Percentiles rank a stretch among this genome's conserved stretches.
These are phyloP conservation scores for Nycteola revayana DNA, from an alignment of 2,888 invertebrate species.

Conservation along the genomic window DNA sequence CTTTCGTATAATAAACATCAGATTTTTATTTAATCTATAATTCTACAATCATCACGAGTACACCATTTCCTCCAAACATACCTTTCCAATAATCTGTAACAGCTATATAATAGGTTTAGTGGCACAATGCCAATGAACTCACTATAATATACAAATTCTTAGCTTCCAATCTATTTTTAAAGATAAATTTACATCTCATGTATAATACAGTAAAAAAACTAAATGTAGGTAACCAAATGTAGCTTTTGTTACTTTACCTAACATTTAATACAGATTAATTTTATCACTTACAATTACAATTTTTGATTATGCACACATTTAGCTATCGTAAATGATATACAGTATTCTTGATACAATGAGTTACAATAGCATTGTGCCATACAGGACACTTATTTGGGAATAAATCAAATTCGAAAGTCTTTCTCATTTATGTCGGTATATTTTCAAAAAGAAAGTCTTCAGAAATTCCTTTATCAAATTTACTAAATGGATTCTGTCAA, in stretches of 20 bases:
- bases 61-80: slow-evolving; percentile 38
- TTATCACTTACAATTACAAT: too few species aligned
- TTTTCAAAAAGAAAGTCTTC: slow-evolving; percentile 1
- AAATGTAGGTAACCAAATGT: slow-evolving; percentile 3
- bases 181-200: slow-evolving; percentile 12
- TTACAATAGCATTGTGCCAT: slow-evolving; percentile 30
- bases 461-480: too few species aligned
- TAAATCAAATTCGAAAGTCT: slow-evolving; percentile 26
- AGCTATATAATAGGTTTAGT: slow-evolving; percentile 32
- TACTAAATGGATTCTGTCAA: too few species aligned
- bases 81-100: slow-evolving; percentile 32
- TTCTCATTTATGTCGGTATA: slow-evolving; percentile 14
- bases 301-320: too few species aligned
- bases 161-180: slow-evolving; percentile 12
- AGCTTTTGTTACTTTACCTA: slow-evolving; percentile 12
- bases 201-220: slow-evolving; percentile 5
- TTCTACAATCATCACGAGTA: slow-evolving; percentile 44
- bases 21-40: slow-evolving; percentile 45
- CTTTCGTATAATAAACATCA: slow-evolving; percentile 49
- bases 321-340: too few species aligned
- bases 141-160: slow-evolving; percentile 16
- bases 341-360: too few species aligned
- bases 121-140: slow-evolving; percentile 36
- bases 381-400: slow-evolving; percentile 25
- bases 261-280: too few species aligned